Conservation (phyloP, 2,888 invertebrate species). For the Hecatera dysodea region DNA sequence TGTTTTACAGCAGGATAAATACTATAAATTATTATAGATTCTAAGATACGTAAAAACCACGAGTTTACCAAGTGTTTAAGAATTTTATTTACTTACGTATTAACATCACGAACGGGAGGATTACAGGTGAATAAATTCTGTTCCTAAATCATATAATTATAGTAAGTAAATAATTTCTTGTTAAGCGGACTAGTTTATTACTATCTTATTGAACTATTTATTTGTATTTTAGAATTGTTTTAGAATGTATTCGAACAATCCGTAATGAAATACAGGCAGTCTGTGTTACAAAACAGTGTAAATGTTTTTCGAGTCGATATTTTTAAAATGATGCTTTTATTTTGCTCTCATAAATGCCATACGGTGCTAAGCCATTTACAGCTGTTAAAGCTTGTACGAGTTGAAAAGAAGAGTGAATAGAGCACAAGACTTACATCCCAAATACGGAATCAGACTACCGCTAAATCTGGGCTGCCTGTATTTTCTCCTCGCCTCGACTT, state of each 20-base stretch:
- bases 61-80: background rate
- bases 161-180: constrained; percentile 8
- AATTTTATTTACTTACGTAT: constrained; percentile 4
- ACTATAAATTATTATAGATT: background rate
- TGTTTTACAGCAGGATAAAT: background rate
- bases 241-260: constrained; percentile 40
- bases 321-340: background rate
- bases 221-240: constrained; percentile 47
- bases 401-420: background rate
- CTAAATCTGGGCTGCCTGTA: constrained; percentile 36
- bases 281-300: background rate
- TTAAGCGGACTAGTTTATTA: constrained; percentile 6
- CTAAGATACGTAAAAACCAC: no score
- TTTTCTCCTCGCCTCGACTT: constrained; percentile 4
- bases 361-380: constrained; percentile 1
- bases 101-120: background rate
- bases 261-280: constrained; percentile 28
- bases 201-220: constrained; percentile 20
- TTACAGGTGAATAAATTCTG: constrained; percentile 14
- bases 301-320: background rate
- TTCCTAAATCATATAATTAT: constrained; percentile 7
- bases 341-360: constrained; percentile 1
- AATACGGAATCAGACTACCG: background rate
- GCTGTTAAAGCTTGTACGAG: background rate
- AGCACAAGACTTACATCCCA: background rate